Base-by-base conservation (phyloP, 2,113 vertebrate genomes). In the Nothocercus nigrocapillus region DNA sequence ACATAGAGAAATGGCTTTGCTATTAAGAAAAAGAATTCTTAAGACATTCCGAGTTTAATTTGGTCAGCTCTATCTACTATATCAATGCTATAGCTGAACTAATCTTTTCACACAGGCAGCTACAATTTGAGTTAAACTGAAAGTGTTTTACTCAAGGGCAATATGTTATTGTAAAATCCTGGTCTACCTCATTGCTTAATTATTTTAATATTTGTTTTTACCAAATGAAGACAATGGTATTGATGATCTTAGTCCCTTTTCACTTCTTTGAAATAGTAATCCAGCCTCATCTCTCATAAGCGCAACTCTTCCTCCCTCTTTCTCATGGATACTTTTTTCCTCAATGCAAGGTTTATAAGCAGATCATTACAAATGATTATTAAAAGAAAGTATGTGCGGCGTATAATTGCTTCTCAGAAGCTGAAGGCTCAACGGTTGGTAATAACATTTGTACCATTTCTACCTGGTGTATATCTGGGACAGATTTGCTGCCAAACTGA, bases 111-210 rank as follows among this genome's bases (percentile, higher is more conserved):
- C n/a, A 74, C 2, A 81, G 45, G 38, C 90, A 83, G 22, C 38
- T 93, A 79, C 62, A 78, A 44, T 83, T 95, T 88, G 13, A 90
- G 76, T 70, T 78, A 81, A 88, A 91, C 27, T 94, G 27, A 38
- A 93, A 88, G 14, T 64, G 7, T 76, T 32, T 91, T 85, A 85
- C 36, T 49, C 16, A 77, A 80, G 68, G 28, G 34, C 61, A 81
- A 61, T 58, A 61, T 19, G 17, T 24, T 32, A 22, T 73, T 32
- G 45, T 61, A 77, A 88, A 91, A 89, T 87, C 30, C 38, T 61
- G 24, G 11, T n/a, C 34, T 78, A 64, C 15, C 11, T 91, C n/a
- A 56, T 67, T 69, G 16, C 40, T 70, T 94, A 80, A 81, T 77
- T 89, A 59, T 17, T 45, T 94, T 67, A 77, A 63, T 85, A 94